phyloP scores from a whole-genome alignment of 2,888 invertebrate genomes.

The Diachrysia chrysitis region DNA sequence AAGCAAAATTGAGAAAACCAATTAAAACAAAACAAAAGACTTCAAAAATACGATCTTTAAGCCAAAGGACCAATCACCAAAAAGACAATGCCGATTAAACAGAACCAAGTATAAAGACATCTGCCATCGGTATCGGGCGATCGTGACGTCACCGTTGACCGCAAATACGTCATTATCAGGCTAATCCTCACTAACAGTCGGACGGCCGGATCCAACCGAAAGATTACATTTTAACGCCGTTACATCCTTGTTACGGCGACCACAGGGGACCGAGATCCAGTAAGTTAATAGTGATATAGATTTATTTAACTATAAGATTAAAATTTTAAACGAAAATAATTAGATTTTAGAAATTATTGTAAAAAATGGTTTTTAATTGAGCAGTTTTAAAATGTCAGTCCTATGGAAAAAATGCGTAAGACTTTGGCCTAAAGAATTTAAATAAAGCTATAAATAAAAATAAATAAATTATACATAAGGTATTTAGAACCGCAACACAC shows the following conservation, averaged over 20 bases:
- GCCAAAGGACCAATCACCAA: not conserved
- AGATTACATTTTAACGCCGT: conserved; percentile 58
- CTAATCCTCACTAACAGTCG: conserved; percentile 53
- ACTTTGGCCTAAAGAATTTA: too few relatives aligned
- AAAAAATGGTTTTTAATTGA: too few relatives aligned
- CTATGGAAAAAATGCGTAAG: too few relatives aligned
- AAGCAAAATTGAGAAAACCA: too few relatives aligned
- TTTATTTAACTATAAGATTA: conserved; percentile 47
- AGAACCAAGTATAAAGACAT: conserved; percentile 1
- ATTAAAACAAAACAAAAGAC: not conserved
- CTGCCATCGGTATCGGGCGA: conserved; percentile 25
- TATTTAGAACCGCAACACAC: not conserved
- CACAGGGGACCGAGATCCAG: conserved; percentile 32
- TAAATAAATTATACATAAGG: too few relatives aligned
- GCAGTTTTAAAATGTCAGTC: too few relatives aligned
- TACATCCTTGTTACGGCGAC: too few relatives aligned
- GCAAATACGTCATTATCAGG: conserved; percentile 58
- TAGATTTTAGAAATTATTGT: too few relatives aligned
- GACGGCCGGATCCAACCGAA: conserved; percentile 37
- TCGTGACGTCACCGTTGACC: conserved; percentile 48
- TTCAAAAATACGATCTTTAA: not conserved
- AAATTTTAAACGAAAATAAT: too few relatives aligned
- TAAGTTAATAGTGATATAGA: conserved; percentile 46
- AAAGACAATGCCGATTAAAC: not conserved
- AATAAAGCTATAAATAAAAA: too few relatives aligned